Percentiles rank a stretch among this genome's conserved stretches.
Evolutionary conservation across 1,140 invertebrate species (phyloP).

Genomic region (Drosophila athabasca): DNA sequence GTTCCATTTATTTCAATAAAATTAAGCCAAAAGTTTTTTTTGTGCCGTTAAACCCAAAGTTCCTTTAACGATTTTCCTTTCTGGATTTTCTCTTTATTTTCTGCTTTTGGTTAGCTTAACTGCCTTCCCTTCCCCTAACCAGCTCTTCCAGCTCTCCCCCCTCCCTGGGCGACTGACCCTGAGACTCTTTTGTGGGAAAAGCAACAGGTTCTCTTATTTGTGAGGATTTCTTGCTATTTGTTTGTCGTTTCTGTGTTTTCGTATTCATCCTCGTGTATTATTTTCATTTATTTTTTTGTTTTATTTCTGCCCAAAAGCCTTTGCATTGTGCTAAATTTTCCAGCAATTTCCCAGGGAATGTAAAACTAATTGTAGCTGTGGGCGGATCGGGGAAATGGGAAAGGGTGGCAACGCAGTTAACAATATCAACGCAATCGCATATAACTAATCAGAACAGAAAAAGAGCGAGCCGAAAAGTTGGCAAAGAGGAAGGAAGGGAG

Average conservation of each 20-base stretch:
- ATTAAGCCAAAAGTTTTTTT: conserved; percentile 44
- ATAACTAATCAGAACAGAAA: conserved; percentile 33
- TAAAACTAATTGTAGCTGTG: conserved; percentile 33
- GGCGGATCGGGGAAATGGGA: neutral
- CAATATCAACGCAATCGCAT: conserved; percentile 31
- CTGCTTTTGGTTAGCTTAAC: conserved; percentile 34
- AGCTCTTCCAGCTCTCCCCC: neutral
- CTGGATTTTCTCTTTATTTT: too few species aligned
- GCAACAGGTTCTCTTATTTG: conserved; percentile 45
- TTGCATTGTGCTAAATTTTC: conserved; percentile 26
- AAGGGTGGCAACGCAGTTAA: neutral
- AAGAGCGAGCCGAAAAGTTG: conserved; percentile 4
- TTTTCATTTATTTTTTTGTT: conserved; percentile 13
- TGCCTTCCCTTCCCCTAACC: conserved; percentile 5
- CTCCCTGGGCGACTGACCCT: neutral
- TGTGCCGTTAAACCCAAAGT: conserved; percentile 32
- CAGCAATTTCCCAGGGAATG: conserved; percentile 27
- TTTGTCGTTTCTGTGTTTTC: conserved; percentile 17
- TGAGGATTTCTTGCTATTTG: conserved; percentile 42
- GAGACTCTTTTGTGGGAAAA: conserved; percentile 20
- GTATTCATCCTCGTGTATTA: conserved; percentile 6
- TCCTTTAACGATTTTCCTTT: conserved; percentile 39
- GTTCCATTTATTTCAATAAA: conserved; percentile 47
- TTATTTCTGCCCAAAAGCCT: conserved; percentile 7
- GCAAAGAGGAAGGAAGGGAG: neutral